A percentile compares a stretch with the other conserved stretches of the same genome.
Conservation (phyloP, 1,140 invertebrate genomes). For the Rhyacophila brunnea region DNA sequence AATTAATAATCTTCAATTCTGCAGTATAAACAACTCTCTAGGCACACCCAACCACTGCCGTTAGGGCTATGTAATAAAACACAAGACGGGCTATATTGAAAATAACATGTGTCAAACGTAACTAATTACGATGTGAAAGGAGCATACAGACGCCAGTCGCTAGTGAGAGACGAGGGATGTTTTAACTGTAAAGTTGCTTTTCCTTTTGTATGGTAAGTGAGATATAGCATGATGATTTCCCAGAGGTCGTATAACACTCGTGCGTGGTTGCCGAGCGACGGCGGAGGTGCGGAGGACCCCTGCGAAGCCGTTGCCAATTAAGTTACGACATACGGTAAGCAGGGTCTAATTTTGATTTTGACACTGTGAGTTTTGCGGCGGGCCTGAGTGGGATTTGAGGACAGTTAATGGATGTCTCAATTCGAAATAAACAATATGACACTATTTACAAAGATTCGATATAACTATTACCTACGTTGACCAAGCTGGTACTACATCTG, state of each 20-base stretch:
- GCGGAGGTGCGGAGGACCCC: conserved; percentile 2
- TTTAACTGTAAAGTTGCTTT: conserved; percentile 6
- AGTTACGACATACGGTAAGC: conserved; percentile 12
- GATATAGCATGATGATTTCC: conserved; percentile 29
- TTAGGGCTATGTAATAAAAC: too few species aligned
- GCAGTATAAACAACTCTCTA: too few species aligned
- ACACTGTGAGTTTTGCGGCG: not conserved
- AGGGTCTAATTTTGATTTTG: conserved; percentile 7
- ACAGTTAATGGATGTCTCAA: not conserved
- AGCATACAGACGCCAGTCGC: not conserved
- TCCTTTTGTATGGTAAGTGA: conserved; percentile 23
- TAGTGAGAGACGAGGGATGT: conserved; percentile 5
- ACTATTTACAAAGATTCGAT: too few species aligned
- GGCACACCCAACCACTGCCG: too few species aligned
- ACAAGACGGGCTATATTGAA: not conserved
- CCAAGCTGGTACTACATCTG: too few species aligned
- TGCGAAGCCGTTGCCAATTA: conserved; percentile 13
- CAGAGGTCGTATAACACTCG: conserved; percentile 29
- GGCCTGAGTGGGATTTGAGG: not conserved
- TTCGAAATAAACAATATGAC: not conserved
- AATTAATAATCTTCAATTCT: too few species aligned
- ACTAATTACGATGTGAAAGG: conserved; percentile 6
- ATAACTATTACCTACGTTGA: too few species aligned
- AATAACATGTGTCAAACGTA: conserved; percentile 8
- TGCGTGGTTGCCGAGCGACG: conserved; percentile 22